These are phyloP conservation scores for Phrynocephalus vlangalii DNA, from an alignment of 2,797 vertebrate species.

Conservation along the genomic window DNA sequence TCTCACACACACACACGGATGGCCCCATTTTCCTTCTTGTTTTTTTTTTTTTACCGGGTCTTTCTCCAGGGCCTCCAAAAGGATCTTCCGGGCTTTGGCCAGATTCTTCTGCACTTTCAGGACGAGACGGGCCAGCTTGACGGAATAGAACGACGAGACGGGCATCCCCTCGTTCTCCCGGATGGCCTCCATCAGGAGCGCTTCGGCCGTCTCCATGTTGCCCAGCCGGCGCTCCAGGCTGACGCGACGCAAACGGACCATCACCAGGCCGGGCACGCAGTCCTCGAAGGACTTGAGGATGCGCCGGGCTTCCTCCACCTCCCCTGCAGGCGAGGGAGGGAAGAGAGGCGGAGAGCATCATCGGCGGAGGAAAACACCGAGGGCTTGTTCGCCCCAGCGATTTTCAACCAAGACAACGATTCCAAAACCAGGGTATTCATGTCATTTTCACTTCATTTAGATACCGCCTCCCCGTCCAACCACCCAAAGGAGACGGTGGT, in stretches of 20 bases:
- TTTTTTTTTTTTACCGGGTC: slow-evolving; percentile 80
- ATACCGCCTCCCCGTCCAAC: too few species aligned
- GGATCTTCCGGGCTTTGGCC: slow-evolving; percentile 78
- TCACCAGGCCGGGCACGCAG: slow-evolving; percentile 79
- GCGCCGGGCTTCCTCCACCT: slow-evolving; percentile 78
- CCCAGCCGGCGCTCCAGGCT: slow-evolving; percentile 85
- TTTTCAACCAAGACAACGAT: too few species aligned
- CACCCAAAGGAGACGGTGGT: too few species aligned
- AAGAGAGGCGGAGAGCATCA: neutral
- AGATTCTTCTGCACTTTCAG: slow-evolving; percentile 81
- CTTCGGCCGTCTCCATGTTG: slow-evolving; percentile 80
- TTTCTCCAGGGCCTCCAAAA: slow-evolving; percentile 85
- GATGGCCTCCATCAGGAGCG: slow-evolving; percentile 81
- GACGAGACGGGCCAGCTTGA: slow-evolving; percentile 85
- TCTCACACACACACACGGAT: fast-evolving
- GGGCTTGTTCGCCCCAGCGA: too few species aligned
- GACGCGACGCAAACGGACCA: slow-evolving; percentile 82
- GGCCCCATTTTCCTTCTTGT: too few species aligned
- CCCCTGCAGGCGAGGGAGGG: slow-evolving; percentile 67
- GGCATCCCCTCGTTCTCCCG: slow-evolving; percentile 81
- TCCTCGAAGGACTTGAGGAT: slow-evolving; percentile 82
- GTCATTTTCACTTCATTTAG: too few species aligned
- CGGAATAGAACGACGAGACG: slow-evolving; percentile 86
- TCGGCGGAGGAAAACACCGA: too few species aligned
- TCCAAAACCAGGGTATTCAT: too few species aligned